Conservation (phyloP, 30 jellyfish, hydroid and myxozoan species). For the Morbakka virulenta region DNA sequence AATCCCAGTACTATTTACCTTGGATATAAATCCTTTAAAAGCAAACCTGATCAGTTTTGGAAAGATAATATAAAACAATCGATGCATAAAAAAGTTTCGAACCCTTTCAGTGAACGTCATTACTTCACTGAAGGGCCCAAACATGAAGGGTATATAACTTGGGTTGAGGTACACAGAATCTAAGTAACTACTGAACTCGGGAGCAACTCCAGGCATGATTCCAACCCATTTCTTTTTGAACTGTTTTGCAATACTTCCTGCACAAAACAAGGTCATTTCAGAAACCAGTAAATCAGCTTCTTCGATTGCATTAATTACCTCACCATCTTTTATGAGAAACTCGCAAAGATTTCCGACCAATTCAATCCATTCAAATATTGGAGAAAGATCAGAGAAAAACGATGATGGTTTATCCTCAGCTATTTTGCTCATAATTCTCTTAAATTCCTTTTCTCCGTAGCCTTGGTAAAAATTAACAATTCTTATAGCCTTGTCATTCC, state of each 20-base stretch:
- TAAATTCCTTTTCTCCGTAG: too few species aligned
- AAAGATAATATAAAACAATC: too few species aligned
- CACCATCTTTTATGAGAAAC: too few species aligned
- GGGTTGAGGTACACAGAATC: not conserved
- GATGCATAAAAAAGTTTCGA: not conserved
- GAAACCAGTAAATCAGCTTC: not conserved
- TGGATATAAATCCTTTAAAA: not conserved
- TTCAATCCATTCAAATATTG: too few species aligned
- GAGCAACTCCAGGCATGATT: not conserved
- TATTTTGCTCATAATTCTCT: too few species aligned
- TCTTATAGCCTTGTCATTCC: too few species aligned
- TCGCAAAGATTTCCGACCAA: too few species aligned
- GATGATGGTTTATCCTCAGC: too few species aligned
- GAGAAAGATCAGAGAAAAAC: too few species aligned
- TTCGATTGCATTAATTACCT: too few species aligned
- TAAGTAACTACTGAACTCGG: not conserved
- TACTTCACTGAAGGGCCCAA: not conserved
- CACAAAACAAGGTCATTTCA: not conserved
- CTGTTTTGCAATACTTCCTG: not conserved
- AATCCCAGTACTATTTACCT: not conserved
- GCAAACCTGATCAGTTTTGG: too few species aligned
- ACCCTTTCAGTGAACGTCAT: not conserved
- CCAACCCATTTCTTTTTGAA: not conserved
- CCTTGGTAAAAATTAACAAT: too few species aligned
- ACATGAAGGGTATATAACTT: not conserved